Evolutionary conservation across 1,140 invertebrate genomes (phyloP).

Genomic region (Drosophila lowei): DNA sequence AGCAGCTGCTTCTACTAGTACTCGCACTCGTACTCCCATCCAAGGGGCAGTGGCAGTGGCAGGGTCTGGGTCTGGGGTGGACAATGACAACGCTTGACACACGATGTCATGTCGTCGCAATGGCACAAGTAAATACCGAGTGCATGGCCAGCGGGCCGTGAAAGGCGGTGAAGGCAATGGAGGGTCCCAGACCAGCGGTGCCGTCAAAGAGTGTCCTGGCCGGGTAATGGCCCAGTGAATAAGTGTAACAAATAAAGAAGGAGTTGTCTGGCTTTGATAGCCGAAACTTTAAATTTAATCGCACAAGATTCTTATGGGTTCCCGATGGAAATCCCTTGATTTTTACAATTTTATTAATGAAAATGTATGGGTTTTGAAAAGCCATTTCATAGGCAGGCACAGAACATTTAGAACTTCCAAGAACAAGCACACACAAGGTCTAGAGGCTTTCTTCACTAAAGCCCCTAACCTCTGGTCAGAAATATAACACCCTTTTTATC

Average conservation of each 20-base stretch:
- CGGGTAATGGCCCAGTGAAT: slow-evolving; percentile 42
- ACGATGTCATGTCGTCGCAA: slow-evolving; percentile 49
- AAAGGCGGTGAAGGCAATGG: background rate
- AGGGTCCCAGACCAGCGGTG: slow-evolving; percentile 19
- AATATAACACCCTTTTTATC: too few species aligned
- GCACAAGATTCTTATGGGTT: too few species aligned
- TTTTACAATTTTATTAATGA: too few species aligned
- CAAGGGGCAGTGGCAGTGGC: slow-evolving; percentile 2
- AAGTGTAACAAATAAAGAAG: background rate
- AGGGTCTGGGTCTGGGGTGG: slow-evolving; percentile 6
- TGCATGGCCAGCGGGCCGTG: slow-evolving; percentile 23
- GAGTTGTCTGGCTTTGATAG: slow-evolving; percentile 14
- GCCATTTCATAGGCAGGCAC: too few species aligned
- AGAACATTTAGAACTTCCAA: too few species aligned
- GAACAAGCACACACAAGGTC: too few species aligned
- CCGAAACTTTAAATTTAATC: too few species aligned
- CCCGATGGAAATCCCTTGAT: too few species aligned
- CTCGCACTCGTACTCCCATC: too few species aligned
- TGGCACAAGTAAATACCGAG: slow-evolving; percentile 51
- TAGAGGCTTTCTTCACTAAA: too few species aligned
- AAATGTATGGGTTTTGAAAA: too few species aligned
- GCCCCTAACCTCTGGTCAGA: too few species aligned
- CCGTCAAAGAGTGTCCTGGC: slow-evolving; percentile 47
- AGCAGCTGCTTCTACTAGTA: slow-evolving; percentile 28
- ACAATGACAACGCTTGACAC: slow-evolving; percentile 59